These are phyloP conservation scores for Mythimna lalbum DNA, from an alignment of 2,888 invertebrate species.

Conservation along the genomic window DNA sequence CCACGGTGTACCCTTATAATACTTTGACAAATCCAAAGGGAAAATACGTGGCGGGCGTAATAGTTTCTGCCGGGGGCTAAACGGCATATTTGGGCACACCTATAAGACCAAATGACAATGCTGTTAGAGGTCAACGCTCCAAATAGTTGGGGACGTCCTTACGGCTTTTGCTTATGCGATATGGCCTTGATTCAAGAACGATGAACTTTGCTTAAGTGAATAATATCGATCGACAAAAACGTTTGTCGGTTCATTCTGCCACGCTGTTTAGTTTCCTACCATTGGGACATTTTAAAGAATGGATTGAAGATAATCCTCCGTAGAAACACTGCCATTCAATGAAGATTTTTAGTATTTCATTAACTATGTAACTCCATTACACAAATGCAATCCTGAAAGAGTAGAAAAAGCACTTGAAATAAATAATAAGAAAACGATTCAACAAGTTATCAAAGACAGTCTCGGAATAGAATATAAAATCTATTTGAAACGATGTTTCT, in stretches of 20 bases:
- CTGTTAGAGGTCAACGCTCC: constrained; percentile 50
- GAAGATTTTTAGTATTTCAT: neutral
- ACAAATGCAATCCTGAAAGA: neutral
- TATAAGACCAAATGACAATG: constrained; percentile 33
- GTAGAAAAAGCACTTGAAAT: neutral
- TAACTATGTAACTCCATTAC: neutral
- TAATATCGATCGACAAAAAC: constrained; percentile 58
- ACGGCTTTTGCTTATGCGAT: constrained; percentile 51
- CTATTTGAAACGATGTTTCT: constrained; percentile 23
- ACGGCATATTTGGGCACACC: constrained; percentile 29
- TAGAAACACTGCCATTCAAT: constrained; percentile 1
- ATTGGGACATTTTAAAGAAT: constrained; percentile 27
- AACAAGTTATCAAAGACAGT: constrained; percentile 13
- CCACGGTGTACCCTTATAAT: constrained; percentile 1
- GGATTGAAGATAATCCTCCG: constrained; percentile 18
- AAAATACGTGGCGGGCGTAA: constrained; percentile 26
- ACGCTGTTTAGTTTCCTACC: constrained; percentile 19
- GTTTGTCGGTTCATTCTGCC: constrained; percentile 26
- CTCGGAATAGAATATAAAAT: constrained; percentile 4
- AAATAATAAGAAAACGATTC: neutral
- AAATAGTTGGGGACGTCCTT: constrained; percentile 57
- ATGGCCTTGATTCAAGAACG: constrained; percentile 61
- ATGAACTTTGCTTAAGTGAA: constrained; percentile 61
- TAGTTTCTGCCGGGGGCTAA: constrained; percentile 25
- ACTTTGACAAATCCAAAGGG: constrained; percentile 11